These are phyloP conservation scores for Autographa pulchrina DNA, from an alignment of 2,888 invertebrate species.

Conservation along the genomic window DNA sequence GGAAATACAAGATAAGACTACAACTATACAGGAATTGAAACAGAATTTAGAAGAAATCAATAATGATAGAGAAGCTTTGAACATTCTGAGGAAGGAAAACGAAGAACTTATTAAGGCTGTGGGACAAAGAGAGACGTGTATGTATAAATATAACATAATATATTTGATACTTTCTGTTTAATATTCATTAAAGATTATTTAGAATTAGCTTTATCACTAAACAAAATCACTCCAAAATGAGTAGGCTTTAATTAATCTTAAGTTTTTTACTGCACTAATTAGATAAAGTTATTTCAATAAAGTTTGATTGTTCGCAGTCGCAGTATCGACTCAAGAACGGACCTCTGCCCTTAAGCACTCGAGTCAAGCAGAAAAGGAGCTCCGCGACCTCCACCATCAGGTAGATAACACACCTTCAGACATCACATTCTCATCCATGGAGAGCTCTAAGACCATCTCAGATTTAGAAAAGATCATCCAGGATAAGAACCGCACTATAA, in stretches of 20 bases:
- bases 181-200: no score
- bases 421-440: constrained; percentile 78
- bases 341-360: constrained; percentile 63
- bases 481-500: constrained; percentile 83
- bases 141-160: constrained; percentile 61
- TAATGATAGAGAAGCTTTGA: constrained; percentile 63
- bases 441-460: constrained; percentile 81
- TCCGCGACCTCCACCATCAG: constrained; percentile 73
- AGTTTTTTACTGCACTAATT: constrained; percentile 54
- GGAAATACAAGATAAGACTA: constrained; percentile 60
- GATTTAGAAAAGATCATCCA: constrained; percentile 84
- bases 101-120: constrained; percentile 72
- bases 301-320: constrained; percentile 68
- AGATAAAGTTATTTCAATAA: constrained; percentile 12
- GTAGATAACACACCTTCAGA: constrained; percentile 83
- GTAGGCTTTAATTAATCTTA: no score
- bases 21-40: constrained; percentile 59
- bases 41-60: constrained; percentile 62
- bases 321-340: constrained; percentile 70
- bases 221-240: no score
- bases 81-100: constrained; percentile 71
- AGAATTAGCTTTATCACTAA: no score
- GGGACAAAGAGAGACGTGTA: constrained; percentile 77
- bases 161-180: background rate
- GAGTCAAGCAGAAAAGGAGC: constrained; percentile 65